Percentiles rank a stretch among this genome's conserved stretches.
phyloP scores from a whole-genome alignment of 2,888 invertebrate species.

The Lithosia quadra region DNA sequence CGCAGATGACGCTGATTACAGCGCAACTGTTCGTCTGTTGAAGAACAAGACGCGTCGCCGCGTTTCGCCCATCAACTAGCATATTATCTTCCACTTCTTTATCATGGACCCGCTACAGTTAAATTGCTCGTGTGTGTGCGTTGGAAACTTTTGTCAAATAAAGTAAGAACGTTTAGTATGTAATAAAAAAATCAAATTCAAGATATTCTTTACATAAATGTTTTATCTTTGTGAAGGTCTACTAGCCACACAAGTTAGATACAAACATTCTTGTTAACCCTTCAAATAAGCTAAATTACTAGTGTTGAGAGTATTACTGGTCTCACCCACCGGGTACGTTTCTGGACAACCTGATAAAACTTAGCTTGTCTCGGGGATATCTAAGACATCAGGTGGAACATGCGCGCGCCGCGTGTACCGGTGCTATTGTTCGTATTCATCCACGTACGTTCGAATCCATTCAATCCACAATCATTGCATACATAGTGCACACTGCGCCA shows the following conservation, averaged over 20 bases:
- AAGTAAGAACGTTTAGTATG: background rate
- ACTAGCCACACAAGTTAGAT: background rate
- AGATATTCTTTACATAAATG: background rate
- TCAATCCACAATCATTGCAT: conserved; percentile 32
- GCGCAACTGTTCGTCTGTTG: conserved; percentile 46
- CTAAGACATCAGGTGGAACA: background rate
- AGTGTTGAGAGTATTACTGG: background rate
- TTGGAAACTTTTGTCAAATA: conserved; percentile 14
- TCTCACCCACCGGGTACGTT: no score
- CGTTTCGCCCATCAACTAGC: background rate
- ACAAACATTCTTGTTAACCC: no score
- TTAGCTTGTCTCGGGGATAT: background rate
- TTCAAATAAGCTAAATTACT: background rate
- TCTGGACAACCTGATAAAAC: no score
- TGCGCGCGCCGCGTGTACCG: background rate
- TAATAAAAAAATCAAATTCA: background rate
- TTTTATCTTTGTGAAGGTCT: background rate
- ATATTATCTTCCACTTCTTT: conserved; percentile 3
- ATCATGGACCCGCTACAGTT: background rate
- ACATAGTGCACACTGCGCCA: conserved; percentile 28
- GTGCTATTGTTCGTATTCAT: background rate
- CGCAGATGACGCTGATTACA: conserved; percentile 36
- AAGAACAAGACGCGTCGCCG: conserved; percentile 21
- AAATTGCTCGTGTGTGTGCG: background rate
- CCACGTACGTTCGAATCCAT: conserved; percentile 13